Conservation (phyloP, 2,888 invertebrate species). For the Odiellus spinosus region DNA sequence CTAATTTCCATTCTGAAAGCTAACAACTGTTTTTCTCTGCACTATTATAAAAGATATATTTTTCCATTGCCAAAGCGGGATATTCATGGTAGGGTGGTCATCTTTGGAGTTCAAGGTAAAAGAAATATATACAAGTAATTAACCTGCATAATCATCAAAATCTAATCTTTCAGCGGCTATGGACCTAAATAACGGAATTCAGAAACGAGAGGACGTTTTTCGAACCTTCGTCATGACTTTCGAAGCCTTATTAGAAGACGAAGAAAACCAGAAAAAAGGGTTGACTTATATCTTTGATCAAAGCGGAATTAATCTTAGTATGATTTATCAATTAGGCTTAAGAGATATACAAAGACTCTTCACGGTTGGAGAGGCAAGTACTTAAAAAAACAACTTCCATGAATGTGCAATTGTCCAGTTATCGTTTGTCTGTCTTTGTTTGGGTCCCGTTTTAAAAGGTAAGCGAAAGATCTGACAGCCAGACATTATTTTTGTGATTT, state of each 20-base stretch:
- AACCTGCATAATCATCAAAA: no score
- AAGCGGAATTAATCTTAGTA: slow-evolving; percentile 53
- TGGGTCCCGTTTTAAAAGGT: no score
- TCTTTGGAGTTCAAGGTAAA: slow-evolving; percentile 59
- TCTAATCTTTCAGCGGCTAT: neutral
- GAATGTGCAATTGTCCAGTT: no score
- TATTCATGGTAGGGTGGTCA: slow-evolving; percentile 51
- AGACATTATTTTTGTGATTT: neutral
- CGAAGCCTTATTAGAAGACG: slow-evolving; percentile 63
- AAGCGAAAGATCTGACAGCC: no score
- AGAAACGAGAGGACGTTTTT: slow-evolving; percentile 59
- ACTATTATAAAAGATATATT: no score
- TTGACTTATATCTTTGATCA: slow-evolving; percentile 58
- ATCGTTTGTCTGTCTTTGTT: no score
- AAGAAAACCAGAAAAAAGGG: slow-evolving; percentile 60
- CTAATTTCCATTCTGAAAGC: no score
- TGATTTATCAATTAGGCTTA: slow-evolving; percentile 54
- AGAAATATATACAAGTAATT: slow-evolving; percentile 1
- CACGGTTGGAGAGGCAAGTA: slow-evolving; percentile 14
- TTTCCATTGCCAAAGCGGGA: slow-evolving; percentile 64
- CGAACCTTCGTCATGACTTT: slow-evolving; percentile 57
- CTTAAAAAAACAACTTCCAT: neutral
- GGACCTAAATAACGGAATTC: slow-evolving; percentile 36
- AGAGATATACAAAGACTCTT: slow-evolving; percentile 52
- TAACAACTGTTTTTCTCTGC: no score